Evolutionary conservation across 1,140 invertebrate genomes (phyloP), one percentile per base, ranked within the genome.

Genomic region (Diprion similis): DNA sequence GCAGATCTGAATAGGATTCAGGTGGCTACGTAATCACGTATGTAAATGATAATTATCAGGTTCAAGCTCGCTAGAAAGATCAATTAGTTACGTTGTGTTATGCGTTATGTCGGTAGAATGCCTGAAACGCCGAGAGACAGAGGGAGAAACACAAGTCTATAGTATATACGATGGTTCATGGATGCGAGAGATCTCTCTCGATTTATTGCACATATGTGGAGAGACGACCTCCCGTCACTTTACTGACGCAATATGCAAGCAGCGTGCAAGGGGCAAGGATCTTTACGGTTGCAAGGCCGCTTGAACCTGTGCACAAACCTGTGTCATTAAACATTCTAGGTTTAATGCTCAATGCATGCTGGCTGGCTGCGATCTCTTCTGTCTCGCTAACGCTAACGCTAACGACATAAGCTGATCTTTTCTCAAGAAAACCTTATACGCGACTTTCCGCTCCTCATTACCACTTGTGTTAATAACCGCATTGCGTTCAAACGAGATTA

Each of bases 11-110:
- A 15, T 15, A 4, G n/a, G 11, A 59, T 59, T 15, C 51, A 17
- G 11, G 51, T 59, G 11, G 6, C 11, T 59, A 59, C 51, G 51
- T 59, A 59, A 70, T 45, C 19, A 18, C 37, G 72, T 82, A 87
- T 86, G 84, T 79, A 83, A 86, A 87, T 86, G 75, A 76, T 82
- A 85, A 87, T 87, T 77, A 84, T 86, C 79, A 84, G 80, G 85
- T 86, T 86, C 84, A 86, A 86, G 84, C 84, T 78, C 83, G 80
- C 81, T 83, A 79, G 84, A 86, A 86, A 87, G 85, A 87, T 87
- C 84, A 86, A 86, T 87, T 87, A 87, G 82, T 75, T 83, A 79
- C 83, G 81, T 37, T 37, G 24, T 37, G 2, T 37, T 6, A n/a
- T n/a, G 24, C 0, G 51, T 59, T 59, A 59, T 17, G 51, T 17